Conservation (phyloP, 2,113 vertebrate genomes). For the Tragelaphus strepsiceros region DNA sequence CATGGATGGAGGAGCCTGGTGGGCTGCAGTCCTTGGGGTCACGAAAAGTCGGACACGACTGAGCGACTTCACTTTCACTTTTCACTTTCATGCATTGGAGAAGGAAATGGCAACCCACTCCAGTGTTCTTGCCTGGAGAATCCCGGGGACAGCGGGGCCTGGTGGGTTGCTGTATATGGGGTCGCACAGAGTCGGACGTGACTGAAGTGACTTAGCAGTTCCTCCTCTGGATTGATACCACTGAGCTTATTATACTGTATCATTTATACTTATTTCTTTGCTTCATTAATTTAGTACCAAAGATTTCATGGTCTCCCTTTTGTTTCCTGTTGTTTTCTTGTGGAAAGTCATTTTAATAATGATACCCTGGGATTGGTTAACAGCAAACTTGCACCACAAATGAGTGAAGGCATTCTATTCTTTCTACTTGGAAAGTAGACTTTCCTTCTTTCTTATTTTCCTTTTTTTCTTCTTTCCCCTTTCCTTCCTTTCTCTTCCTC, state of each 20-base stretch:
- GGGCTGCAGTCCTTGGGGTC: too few relatives aligned
- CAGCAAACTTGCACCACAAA: not conserved
- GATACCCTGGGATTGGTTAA: not conserved
- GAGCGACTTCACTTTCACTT: too few relatives aligned
- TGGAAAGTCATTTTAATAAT: not conserved
- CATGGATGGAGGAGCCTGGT: too few relatives aligned
- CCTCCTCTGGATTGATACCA: not conserved
- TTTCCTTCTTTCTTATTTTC: not conserved
- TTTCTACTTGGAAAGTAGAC: not conserved
- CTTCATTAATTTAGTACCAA: not conserved
- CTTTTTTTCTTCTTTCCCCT: not conserved
- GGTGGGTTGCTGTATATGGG: too few relatives aligned
- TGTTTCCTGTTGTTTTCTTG: not conserved
- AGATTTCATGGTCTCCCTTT: not conserved
- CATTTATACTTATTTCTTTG: not conserved
- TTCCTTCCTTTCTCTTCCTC: too few relatives aligned
- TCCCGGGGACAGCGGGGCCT: too few relatives aligned
- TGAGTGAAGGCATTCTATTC: not conserved
- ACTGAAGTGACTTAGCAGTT: too few relatives aligned
- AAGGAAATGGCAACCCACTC: too few relatives aligned
- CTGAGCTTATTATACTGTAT: not conserved
- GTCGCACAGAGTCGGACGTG: too few relatives aligned
- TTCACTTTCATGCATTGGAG: too few relatives aligned
- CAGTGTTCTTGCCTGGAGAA: too few relatives aligned
- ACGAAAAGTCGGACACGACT: too few relatives aligned